phyloP scores from a whole-genome alignment of 2,797 vertebrate species.

The Alectoris magna region DNA sequence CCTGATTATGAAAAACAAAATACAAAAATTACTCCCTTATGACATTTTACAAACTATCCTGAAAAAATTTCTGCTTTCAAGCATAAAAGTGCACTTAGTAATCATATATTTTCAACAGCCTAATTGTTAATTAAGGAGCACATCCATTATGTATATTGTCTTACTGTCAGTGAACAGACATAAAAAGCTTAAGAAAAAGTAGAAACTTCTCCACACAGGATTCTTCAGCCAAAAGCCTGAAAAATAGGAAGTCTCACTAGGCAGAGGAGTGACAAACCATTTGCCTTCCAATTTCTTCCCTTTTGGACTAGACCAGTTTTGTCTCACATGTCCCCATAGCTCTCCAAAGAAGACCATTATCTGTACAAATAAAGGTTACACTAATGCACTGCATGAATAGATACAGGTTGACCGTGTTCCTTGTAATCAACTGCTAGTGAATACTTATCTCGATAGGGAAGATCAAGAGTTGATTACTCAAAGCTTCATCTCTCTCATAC shows the following conservation, averaged over 20 bases:
- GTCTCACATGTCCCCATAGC: neutral
- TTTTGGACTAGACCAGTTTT: neutral
- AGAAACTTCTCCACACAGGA: neutral
- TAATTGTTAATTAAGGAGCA: constrained; percentile 69
- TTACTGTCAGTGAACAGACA: constrained; percentile 14
- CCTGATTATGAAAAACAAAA: neutral
- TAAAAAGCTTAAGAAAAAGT: constrained; percentile 28
- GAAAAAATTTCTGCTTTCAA: constrained; percentile 46
- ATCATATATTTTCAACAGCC: constrained; percentile 52
- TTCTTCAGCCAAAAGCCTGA: neutral
- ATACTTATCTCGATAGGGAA: neutral
- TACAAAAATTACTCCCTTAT: neutral
- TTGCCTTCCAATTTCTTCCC: neutral
- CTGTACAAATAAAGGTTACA: neutral
- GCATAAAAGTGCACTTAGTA: constrained; percentile 59
- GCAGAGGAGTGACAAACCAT: constrained; percentile 4
- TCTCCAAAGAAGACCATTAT: neutral
- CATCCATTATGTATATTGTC: constrained; percentile 22
- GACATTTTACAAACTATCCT: neutral
- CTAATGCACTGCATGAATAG: too few species aligned
- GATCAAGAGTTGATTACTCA: neutral
- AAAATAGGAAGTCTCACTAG: neutral
- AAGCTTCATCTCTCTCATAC: neutral
- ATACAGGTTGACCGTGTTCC: rapidly evolving
- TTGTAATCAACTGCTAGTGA: neutral